Base-by-base conservation (phyloP, 2,113 vertebrate species). In the Coreoperca whiteheadi region DNA sequence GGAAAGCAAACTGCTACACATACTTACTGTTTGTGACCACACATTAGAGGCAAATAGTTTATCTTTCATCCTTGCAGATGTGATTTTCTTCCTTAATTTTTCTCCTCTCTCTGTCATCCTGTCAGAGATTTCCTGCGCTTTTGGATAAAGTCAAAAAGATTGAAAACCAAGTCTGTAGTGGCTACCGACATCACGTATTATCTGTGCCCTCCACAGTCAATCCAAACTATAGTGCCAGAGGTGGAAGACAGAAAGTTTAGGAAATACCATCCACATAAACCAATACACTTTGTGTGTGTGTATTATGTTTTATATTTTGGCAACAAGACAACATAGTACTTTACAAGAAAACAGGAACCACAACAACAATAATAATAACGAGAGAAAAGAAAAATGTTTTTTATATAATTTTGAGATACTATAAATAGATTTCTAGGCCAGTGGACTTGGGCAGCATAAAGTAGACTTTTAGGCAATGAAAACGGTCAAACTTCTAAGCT, bases 131-230 rank as follows among this genome's bases (percentile, higher is more conserved):
- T 63, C 75, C 70, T 84, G 46, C 53, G 23, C 30, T 30, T 34
- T 16, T 70, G n/a, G 59, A 70, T 80, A 34, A 82, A 64, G 37
- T 54, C 18, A 79, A 80, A 85, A 63, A 28, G 2, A 41, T 32
- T 63, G n/a, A 37, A 59, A 59, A 37, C 15, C 43, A 46, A 64
- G 60, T 77, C 51, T 37, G 20, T 34, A 56, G 28, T 60, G 23
- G 41, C 15, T 4, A 18, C 16, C 4, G 37, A 20, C 25, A 12
- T 64, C n/a, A n/a, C n/a, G 60, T 16, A 65, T 73, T 25, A n/a
- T n/a, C n/a, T n/a, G 14, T 46, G 32, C 37, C 30, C n/a, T 50
- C 16, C 23, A 43, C 50, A 39, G 25, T 68, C 65, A 30, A 54
- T 64, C 30, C 28, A 25, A 74, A 72, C 43, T 56, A 34, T 7